phyloP scores from a whole-genome alignment of 2,797 vertebrate species.

The Alectoris magna region DNA sequence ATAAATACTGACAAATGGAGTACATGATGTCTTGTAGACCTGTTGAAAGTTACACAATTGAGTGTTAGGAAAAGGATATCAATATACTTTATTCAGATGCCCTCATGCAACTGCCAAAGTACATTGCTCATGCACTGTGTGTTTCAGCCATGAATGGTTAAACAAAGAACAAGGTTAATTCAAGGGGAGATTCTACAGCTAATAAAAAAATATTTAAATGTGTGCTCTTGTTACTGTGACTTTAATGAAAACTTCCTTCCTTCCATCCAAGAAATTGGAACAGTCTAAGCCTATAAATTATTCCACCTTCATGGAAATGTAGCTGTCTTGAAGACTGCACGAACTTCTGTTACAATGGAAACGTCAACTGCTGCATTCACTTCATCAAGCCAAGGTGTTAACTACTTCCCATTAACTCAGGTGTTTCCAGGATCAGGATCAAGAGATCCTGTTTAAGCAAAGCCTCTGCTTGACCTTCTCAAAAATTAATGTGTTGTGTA shows the following conservation, averaged over 20 bases:
- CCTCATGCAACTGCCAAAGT: not conserved
- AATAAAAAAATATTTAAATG: not conserved
- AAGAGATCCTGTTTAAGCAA: conserved; percentile 45
- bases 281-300: not conserved
- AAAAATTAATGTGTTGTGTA: conserved; percentile 45
- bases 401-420: conserved; percentile 60
- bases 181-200: not conserved
- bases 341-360: not conserved
- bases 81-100: not conserved
- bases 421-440: conserved; percentile 62
- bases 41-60: not conserved
- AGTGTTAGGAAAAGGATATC: not conserved
- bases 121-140: rapidly evolving
- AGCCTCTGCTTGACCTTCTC: conserved; percentile 31
- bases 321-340: not conserved
- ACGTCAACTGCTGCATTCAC: conserved; percentile 4
- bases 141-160: not conserved
- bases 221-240: not conserved
- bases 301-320: not conserved
- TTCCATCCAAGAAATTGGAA: not conserved
- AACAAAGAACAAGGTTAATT: not conserved
- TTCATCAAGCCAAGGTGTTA: conserved; percentile 46
- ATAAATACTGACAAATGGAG: not conserved
- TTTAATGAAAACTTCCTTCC: not conserved
- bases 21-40: not conserved